Evolutionary conservation across 2,797 vertebrate genomes (phyloP).

Genomic region (Podarcis lilfordi): DNA sequence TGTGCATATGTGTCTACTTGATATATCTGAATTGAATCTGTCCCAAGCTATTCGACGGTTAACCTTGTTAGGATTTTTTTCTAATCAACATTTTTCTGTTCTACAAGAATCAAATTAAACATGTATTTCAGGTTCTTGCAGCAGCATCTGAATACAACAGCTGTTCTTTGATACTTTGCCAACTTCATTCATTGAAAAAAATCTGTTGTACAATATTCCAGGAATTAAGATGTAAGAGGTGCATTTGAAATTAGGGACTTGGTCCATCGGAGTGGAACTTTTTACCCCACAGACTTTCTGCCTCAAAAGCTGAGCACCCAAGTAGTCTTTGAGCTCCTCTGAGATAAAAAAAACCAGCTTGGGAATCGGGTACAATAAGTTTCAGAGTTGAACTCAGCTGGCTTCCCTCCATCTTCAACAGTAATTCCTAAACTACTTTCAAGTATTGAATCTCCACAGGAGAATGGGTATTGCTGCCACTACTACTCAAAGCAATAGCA

Average conservation of each 20-base stretch:
- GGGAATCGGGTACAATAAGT: neutral
- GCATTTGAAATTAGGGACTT: neutral
- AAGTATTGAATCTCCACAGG: neutral
- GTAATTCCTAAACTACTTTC: too few species aligned
- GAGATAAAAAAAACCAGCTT: neutral
- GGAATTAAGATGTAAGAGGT: neutral
- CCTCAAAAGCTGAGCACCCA: neutral
- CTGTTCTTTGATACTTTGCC: constrained; percentile 23
- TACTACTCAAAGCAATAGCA: neutral
- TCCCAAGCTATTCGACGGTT: constrained; percentile 22
- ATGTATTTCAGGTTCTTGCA: constrained; percentile 11
- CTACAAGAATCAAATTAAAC: constrained; percentile 18
- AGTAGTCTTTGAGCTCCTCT: neutral
- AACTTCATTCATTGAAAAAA: constrained; percentile 7
- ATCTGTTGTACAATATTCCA: neutral
- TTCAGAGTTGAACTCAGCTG: neutral
- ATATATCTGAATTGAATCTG: constrained; percentile 4
- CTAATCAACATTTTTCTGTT: constrained; percentile 30
- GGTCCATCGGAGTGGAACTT: neutral
- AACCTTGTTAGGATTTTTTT: constrained; percentile 13
- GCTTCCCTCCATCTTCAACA: neutral
- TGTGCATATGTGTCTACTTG: constrained; percentile 1
- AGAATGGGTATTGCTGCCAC: too few species aligned
- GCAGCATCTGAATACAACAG: constrained; percentile 29
- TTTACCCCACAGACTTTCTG: neutral